Percentiles rank a stretch among this genome's conserved stretches.
Conservation (phyloP, 2,888 invertebrate genomes). For the Rhagium mordax region DNA sequence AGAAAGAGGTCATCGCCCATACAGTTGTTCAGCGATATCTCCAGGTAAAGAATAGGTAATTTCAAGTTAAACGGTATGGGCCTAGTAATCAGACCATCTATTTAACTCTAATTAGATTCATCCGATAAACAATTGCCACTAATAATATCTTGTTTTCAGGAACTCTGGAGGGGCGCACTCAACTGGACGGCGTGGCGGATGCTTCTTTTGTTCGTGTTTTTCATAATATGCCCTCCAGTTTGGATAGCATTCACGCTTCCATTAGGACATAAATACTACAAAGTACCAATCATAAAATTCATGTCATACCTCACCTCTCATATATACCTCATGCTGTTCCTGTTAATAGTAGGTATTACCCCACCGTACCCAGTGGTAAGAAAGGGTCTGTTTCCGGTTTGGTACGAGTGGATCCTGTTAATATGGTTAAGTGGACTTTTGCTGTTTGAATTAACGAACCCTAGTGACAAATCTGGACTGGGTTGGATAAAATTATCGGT, state of each 20-base stretch:
- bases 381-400: constrained; percentile 86
- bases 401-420: constrained; percentile 97
- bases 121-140: too few species aligned
- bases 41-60: constrained; percentile 81
- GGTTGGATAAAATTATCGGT: constrained; percentile 95
- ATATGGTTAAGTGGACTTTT: constrained; percentile 96
- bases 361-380: constrained; percentile 89
- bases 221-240: constrained; percentile 95
- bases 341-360: constrained; percentile 91
- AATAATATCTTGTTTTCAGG: constrained; percentile 73
- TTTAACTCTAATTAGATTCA: too few species aligned
- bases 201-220: constrained; percentile 91
- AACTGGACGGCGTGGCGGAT: constrained; percentile 98
- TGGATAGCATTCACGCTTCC: constrained; percentile 98
- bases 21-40: constrained; percentile 97
- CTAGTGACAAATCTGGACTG: constrained; percentile 96
- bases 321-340: constrained; percentile 95
- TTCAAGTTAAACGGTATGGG: not conserved
- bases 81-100: too few species aligned
- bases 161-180: constrained; percentile 98
- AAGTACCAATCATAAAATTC: constrained; percentile 99
- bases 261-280: constrained; percentile 94
- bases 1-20: constrained; percentile 97
- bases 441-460: constrained; percentile 96
- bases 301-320: constrained; percentile 99